Evolutionary conservation across 92 coral and sea anemone genomes (phyloP).

Genomic region (Bergia sp.): DNA sequence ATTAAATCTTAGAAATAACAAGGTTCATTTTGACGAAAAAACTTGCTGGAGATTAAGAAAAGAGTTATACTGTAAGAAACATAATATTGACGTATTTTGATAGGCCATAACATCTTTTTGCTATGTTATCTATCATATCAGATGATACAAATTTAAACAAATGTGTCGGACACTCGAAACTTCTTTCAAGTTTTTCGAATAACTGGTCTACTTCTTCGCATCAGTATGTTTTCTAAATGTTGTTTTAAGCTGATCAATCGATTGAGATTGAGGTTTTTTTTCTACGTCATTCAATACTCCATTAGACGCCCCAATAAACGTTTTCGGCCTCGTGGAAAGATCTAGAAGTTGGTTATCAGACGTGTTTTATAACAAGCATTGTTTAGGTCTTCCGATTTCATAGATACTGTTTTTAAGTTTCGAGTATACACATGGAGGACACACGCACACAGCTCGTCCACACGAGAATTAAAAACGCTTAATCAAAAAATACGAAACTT

Average conservation of each 20-base stretch:
- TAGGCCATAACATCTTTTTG: too few species aligned
- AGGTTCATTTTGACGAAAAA: not conserved
- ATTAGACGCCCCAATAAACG: not conserved
- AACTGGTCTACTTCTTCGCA: not conserved
- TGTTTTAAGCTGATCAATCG: not conserved
- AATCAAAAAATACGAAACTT: too few species aligned
- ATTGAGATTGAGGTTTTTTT: not conserved
- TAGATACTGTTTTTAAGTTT: too few species aligned
- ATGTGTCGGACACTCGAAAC: slow-evolving; percentile 7
- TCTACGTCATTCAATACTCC: too few species aligned
- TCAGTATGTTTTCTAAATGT: not conserved
- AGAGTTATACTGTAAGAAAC: not conserved
- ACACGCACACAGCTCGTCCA: too few species aligned
- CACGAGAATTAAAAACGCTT: too few species aligned
- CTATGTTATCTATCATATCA: not conserved
- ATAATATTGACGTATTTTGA: not conserved
- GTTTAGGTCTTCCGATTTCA: too few species aligned
- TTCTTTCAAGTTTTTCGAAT: not conserved
- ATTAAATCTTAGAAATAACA: too few species aligned
- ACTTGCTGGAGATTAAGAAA: not conserved
- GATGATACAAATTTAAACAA: not conserved
- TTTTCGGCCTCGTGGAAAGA: not conserved
- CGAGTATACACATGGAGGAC: too few species aligned
- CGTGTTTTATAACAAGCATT: not conserved
- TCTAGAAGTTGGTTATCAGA: not conserved